These are phyloP conservation scores for Spodoptera litura DNA, from an alignment of 1,140 invertebrate genomes.

Conservation along the genomic window DNA sequence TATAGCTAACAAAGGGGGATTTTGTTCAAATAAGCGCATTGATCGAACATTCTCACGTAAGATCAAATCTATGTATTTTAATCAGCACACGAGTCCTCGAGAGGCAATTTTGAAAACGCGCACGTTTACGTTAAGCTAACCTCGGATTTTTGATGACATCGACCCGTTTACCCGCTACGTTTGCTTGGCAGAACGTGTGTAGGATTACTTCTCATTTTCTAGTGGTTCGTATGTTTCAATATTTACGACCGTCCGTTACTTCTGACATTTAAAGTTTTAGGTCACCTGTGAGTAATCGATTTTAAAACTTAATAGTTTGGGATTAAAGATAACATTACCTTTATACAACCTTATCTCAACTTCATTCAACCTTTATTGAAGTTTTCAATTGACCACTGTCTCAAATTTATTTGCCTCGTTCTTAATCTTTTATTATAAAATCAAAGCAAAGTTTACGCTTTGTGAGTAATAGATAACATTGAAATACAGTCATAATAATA, in stretches of 20 bases:
- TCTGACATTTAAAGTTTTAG: constrained; percentile 16
- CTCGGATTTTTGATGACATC: constrained; percentile 47
- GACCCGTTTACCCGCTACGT: constrained; percentile 46
- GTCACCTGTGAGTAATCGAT: constrained; percentile 1
- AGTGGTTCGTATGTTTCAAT: constrained; percentile 37
- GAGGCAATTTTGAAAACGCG: constrained; percentile 56
- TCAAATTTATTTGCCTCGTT: no score
- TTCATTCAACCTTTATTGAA: neutral
- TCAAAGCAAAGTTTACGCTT: no score
- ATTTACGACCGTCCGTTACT: neutral
- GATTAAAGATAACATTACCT: constrained; percentile 5
- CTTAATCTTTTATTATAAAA: no score
- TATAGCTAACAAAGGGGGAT: constrained; percentile 50
- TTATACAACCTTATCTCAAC: constrained; percentile 1
- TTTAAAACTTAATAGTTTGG: constrained; percentile 4
- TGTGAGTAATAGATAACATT: no score
- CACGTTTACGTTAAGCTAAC: constrained; percentile 52
- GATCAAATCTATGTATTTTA: constrained; percentile 68
- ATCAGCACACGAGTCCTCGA: constrained; percentile 64
- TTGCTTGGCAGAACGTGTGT: constrained; percentile 29
- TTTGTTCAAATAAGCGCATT: constrained; percentile 34
- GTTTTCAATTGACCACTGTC: no score
- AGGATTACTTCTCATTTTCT: constrained; percentile 33
- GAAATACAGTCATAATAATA: no score
- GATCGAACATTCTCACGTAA: constrained; percentile 43